Percentiles rank a stretch among this genome's conserved stretches.
phyloP scores from a whole-genome alignment of 2,888 invertebrate genomes.

The Eupithecia dodoneata region DNA sequence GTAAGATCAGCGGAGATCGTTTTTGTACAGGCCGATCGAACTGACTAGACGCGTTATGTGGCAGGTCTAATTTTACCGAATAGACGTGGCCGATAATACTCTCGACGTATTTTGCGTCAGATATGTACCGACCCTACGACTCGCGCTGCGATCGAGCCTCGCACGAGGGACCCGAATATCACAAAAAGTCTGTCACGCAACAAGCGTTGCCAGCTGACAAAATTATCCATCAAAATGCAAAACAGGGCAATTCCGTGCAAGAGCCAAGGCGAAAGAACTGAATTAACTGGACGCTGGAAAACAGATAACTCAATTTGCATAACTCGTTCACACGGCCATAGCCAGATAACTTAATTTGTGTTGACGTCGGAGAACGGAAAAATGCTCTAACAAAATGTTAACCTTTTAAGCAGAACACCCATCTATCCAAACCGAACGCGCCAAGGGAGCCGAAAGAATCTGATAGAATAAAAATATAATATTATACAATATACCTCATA shows the following conservation, averaged over 20 bases:
- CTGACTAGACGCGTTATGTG: too few relatives aligned
- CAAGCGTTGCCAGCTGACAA: conserved; percentile 46
- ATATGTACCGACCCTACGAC: too few relatives aligned
- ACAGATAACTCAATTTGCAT: conserved; percentile 81
- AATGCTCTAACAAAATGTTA: neutral
- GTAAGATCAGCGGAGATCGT: too few relatives aligned
- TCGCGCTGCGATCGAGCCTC: too few relatives aligned
- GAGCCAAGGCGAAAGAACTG: conserved; percentile 69
- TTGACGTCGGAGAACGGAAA: conserved; percentile 60
- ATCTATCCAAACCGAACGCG: neutral
- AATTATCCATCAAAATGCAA: conserved; percentile 81
- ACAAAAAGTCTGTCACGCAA: conserved; percentile 24
- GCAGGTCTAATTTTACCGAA: too few relatives aligned
- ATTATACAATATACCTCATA: too few relatives aligned
- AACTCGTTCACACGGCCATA: conserved; percentile 75
- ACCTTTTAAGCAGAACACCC: neutral
- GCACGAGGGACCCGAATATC: neutral
- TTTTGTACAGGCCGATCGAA: too few relatives aligned
- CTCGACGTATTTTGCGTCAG: too few relatives aligned
- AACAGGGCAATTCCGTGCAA: conserved; percentile 71
- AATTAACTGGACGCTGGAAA: conserved; percentile 78
- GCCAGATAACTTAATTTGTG: conserved; percentile 73
- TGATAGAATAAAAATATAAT: too few relatives aligned
- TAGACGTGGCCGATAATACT: too few relatives aligned
- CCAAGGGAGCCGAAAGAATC: neutral